These are phyloP conservation scores for Protophormia terraenovae DNA, from an alignment of 2,888 invertebrate genomes.

Conservation along the genomic window DNA sequence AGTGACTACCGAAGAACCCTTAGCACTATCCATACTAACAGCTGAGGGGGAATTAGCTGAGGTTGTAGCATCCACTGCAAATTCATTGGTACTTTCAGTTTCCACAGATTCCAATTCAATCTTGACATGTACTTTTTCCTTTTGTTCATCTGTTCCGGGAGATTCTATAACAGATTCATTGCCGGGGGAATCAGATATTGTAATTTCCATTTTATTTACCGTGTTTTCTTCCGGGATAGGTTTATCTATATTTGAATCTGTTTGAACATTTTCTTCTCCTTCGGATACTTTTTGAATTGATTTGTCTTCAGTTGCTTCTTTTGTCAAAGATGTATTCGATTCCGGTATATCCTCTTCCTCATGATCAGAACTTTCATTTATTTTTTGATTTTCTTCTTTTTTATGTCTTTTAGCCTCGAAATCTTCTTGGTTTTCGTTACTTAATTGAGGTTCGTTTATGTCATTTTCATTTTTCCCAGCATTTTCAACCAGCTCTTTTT, in stretches of 20 bases:
- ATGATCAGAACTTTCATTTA: not conserved
- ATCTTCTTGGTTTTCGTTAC: not conserved
- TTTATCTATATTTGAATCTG: not conserved
- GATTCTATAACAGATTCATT: not conserved
- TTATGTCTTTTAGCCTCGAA: not conserved
- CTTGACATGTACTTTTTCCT: not conserved
- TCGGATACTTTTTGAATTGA: not conserved
- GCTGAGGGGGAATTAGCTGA: conserved; percentile 77
- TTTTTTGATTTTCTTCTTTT: not conserved
- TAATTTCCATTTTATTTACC: not conserved
- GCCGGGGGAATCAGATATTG: not conserved
- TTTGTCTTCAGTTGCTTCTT: not conserved
- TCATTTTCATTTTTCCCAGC: not conserved
- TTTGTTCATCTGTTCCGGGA: not conserved
- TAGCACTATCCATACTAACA: conserved; percentile 79
- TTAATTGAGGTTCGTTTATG: not conserved
- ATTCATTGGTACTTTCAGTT: conserved; percentile 33
- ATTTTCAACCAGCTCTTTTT: not conserved
- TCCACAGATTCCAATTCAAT: conserved; percentile 35
- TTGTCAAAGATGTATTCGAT: not conserved
- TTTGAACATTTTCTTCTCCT: not conserved
- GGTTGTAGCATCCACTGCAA: not conserved
- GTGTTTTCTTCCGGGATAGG: not conserved
- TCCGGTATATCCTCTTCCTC: not conserved
- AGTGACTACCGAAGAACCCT: conserved; percentile 78